Conservation (phyloP, 2,113 vertebrate species). For the Ondatra zibethicus region DNA sequence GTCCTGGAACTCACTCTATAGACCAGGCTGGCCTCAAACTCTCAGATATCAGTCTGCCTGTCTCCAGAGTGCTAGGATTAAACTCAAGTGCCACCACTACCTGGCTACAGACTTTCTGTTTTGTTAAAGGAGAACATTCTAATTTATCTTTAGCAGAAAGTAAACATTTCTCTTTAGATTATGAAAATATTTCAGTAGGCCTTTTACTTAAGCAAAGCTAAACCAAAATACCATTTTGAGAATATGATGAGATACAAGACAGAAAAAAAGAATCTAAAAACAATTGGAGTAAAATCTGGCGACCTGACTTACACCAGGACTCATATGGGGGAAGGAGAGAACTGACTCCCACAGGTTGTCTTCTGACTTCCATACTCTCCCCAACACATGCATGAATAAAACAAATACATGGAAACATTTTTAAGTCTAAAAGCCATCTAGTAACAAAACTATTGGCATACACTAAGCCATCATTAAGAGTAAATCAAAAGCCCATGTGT, state of each 20-base stretch:
- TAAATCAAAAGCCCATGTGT: background rate
- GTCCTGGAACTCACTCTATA: background rate
- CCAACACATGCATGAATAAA: no score
- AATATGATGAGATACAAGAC: background rate
- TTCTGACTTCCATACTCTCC: background rate
- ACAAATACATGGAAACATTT: background rate
- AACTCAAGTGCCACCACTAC: background rate
- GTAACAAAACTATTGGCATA: background rate
- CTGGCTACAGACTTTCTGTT: background rate
- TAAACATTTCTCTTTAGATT: background rate
- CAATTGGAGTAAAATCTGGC: background rate
- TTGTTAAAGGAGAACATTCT: background rate
- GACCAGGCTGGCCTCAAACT: background rate
- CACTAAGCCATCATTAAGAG: background rate
- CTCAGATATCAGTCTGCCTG: background rate
- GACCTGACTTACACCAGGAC: background rate
- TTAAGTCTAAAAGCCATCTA: constrained; percentile 23
- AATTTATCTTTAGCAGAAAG: background rate
- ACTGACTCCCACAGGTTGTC: background rate
- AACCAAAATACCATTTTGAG: background rate
- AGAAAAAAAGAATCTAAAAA: background rate
- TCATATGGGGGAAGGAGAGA: background rate
- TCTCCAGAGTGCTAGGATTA: background rate
- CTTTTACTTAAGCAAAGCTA: background rate
- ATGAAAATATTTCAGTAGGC: background rate